Base-by-base conservation (phyloP, 1,140 invertebrate species). In the Drosophila kepulauana region DNA sequence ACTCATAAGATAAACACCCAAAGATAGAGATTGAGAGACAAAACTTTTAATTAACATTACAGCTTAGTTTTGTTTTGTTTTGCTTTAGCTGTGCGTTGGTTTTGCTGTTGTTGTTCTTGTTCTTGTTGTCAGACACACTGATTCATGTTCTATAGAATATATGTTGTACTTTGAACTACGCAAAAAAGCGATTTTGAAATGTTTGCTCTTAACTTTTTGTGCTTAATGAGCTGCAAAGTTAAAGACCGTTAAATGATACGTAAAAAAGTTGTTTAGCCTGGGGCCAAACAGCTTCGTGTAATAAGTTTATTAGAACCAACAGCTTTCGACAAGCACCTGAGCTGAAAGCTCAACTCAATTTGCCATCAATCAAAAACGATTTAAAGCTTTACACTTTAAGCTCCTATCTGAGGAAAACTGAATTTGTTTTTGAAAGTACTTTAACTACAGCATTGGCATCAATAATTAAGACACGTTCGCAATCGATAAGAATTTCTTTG, bases 1-100 rank as follows among this genome's bases (percentile, higher is more conserved):
- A 33, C 38, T 33, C 35, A 35, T 11, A 30, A 68, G 72, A 75
- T 69, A 63, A 74, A 56, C 57, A 54, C 33, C 49, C 10, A 48
- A 16, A 63, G 58, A 75, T 75, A 75, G 33, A 51, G 46, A 41
- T n/a, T 51, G 33, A 51, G n/a, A 73, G n/a, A 73, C 76, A 78
- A 87, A 87, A 87, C 74, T 87, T 87, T 88, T 87, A 87, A 87
- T 87, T 87, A 87, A 84, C 85, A 80, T 87, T 87, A 81, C 80
- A 81, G 80, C 74, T 89, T 75, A 89, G 77, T 59, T 56, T 73
- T 52, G 5, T 30, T 56, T 59, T 46, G 35, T 54, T 64, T 79
- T 51, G 56, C 5, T 71, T 71, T 52, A 25, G 4, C 11, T 62
- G 2, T 45, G 20, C 16, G 30, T 48, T 63, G 38, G 20, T 49